Evolutionary conservation across 2,113 vertebrate genomes (phyloP).

Genomic region (Cranoglanis bouderius): DNA sequence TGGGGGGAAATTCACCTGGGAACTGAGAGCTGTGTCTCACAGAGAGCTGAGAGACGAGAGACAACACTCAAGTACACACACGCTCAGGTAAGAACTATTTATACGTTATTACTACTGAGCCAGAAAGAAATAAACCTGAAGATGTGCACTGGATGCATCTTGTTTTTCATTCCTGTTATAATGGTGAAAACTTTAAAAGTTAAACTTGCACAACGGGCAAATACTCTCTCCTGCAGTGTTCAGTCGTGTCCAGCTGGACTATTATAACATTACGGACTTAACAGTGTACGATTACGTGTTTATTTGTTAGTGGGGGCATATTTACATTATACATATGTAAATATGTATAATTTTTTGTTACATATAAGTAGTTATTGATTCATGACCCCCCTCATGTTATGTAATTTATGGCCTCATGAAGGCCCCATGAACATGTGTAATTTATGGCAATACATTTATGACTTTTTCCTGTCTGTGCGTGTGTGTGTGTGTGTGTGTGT

Average conservation of each 20-base stretch:
- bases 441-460: too few relatives aligned
- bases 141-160: neutral
- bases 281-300: neutral
- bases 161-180: neutral
- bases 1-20: neutral
- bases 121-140: neutral
- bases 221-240: neutral
- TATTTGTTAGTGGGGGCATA: too few relatives aligned
- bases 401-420: too few relatives aligned
- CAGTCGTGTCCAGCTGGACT: neutral
- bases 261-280: neutral
- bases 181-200: neutral
- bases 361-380: too few relatives aligned
- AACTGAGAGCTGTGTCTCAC: neutral
- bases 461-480: too few relatives aligned
- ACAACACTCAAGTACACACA: neutral
- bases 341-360: too few relatives aligned
- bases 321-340: too few relatives aligned
- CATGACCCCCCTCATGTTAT: too few relatives aligned
- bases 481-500: too few relatives aligned
- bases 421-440: too few relatives aligned
- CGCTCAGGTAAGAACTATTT: neutral
- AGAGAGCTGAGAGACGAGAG: neutral
- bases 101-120: neutral
- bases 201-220: neutral